A percentile compares a stretch with the other conserved stretches of the same genome.
Evolutionary conservation across 2,797 vertebrate genomes (phyloP).

Genomic region (Crypturellus tataupa): DNA sequence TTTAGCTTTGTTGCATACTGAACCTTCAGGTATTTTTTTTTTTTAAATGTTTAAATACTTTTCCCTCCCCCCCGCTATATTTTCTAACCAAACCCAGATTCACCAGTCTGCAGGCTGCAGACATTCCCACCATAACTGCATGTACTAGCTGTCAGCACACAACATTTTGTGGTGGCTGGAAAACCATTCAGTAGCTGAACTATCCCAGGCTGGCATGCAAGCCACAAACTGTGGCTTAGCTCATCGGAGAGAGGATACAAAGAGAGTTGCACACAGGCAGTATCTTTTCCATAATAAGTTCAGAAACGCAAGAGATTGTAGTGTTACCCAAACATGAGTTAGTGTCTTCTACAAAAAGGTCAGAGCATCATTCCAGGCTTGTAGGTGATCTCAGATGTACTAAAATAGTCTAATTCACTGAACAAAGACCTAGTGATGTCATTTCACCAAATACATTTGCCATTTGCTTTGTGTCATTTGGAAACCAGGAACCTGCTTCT

Average conservation of each 20-base stretch:
- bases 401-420: slow-evolving; percentile 47
- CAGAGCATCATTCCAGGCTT: slow-evolving; percentile 39
- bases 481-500: background rate
- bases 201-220: background rate
- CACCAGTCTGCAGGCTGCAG: background rate
- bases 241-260: slow-evolving; percentile 35
- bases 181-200: slow-evolving; percentile 54
- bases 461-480: background rate
- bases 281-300: background rate
- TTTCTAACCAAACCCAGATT: background rate
- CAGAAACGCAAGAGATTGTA: slow-evolving; percentile 48
- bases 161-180: slow-evolving; percentile 47
- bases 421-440: slow-evolving; percentile 20
- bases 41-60: background rate
- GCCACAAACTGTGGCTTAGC: background rate
- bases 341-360: slow-evolving; percentile 47
- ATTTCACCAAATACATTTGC: slow-evolving; percentile 2
- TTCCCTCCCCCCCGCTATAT: background rate
- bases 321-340: slow-evolving; percentile 16
- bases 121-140: slow-evolving; percentile 5
- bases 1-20: background rate
- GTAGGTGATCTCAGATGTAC: slow-evolving; percentile 56
- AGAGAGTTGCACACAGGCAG: background rate
- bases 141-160: slow-evolving; percentile 27
- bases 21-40: background rate